These are phyloP conservation scores for Engystomops pustulosus DNA, from an alignment of 2,113 vertebrate genomes.

Conservation along the genomic window DNA sequence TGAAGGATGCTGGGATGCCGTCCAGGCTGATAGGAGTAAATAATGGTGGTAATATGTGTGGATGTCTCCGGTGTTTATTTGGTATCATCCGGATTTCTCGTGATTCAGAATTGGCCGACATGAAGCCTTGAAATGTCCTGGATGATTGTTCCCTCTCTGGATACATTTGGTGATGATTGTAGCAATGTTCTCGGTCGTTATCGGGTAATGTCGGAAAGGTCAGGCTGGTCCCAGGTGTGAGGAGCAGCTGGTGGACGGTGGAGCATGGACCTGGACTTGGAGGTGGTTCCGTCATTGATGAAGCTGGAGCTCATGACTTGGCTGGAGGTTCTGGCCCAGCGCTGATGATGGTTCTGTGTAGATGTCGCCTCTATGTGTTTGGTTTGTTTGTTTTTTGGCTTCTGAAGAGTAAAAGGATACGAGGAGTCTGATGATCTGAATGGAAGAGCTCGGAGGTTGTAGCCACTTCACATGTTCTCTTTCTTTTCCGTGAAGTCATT, in stretches of 20 bases:
- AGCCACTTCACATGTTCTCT: conserved; percentile 14
- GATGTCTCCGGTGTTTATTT: conserved; percentile 19
- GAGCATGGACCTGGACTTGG: neutral
- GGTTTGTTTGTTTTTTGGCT: conserved; percentile 26
- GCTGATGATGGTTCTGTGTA: conserved; percentile 1
- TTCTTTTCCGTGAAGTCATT: conserved; percentile 3
- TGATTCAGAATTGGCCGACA: neutral
- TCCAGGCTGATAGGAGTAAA: conserved; percentile 9
- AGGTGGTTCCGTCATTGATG: no score
- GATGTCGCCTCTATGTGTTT: neutral
- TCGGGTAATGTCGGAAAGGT: conserved; percentile 1
- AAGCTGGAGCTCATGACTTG: neutral
- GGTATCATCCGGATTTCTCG: neutral
- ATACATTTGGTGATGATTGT: neutral
- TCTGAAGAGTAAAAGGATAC: conserved; percentile 30
- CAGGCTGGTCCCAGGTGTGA: conserved; percentile 22
- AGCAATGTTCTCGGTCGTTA: conserved; percentile 17
- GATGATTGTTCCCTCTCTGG: neutral
- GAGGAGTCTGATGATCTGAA: conserved; percentile 10
- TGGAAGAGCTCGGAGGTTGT: conserved; percentile 10
- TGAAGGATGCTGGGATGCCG: conserved; percentile 8
- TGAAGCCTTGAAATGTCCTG: accelerated
- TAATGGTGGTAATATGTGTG: neutral
- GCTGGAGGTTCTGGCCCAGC: neutral
- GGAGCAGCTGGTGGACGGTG: conserved; percentile 32